Percentiles rank a stretch among this genome's conserved stretches.
These are phyloP conservation scores for Arrhopalites spinosus DNA, from an alignment of 2,888 invertebrate genomes.

Conservation along the genomic window DNA sequence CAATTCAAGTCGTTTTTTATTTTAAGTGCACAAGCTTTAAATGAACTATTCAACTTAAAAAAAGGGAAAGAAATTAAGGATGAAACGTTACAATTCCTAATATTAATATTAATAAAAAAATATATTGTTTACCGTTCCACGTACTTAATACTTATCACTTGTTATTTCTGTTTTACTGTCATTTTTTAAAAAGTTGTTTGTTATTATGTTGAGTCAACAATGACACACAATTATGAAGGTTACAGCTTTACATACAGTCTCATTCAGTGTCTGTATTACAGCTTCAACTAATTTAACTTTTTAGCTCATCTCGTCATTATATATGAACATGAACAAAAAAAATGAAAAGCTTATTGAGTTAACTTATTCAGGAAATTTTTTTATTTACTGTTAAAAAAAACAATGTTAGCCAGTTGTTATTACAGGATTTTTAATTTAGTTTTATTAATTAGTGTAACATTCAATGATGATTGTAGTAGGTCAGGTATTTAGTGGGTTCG, in stretches of 20 bases:
- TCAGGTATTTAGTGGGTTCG: too few species aligned
- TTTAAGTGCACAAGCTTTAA: conserved; percentile 9
- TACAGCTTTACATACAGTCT: too few species aligned
- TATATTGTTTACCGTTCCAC: too few species aligned
- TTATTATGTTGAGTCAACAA: too few species aligned
- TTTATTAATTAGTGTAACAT: not conserved
- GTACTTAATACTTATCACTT: too few species aligned
- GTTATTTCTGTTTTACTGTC: too few species aligned
- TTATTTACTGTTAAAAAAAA: not conserved
- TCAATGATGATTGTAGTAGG: too few species aligned
- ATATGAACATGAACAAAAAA: not conserved
- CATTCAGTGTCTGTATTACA: too few species aligned
- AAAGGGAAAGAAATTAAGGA: not conserved
- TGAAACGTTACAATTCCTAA: not conserved
- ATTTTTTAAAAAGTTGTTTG: too few species aligned
- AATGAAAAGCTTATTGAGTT: not conserved
- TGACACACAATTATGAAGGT: too few species aligned
- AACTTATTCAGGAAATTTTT: not conserved
- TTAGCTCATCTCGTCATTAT: not conserved
- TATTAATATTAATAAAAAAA: too few species aligned
- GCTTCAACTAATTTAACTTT: too few species aligned
- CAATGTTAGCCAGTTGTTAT: not conserved
- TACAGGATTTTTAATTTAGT: not conserved
- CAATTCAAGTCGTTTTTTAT: not conserved
- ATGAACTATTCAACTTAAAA: conserved; percentile 2